A percentile compares a stretch with the other conserved stretches of the same genome.
Conservation (phyloP, 2,113 vertebrate species). For the Ceyx margarethae region DNA sequence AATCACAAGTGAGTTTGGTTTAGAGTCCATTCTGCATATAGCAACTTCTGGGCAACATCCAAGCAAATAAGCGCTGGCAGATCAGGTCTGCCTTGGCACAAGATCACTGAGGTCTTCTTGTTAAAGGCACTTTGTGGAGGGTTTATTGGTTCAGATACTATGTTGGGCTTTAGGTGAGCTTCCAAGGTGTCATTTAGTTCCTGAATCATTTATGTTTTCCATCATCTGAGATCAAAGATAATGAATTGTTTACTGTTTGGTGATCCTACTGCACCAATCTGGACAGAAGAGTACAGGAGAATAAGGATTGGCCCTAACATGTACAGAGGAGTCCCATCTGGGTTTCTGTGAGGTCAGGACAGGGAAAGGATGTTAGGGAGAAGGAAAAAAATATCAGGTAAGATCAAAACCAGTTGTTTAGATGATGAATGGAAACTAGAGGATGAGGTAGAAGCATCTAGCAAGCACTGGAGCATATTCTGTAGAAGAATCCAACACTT, state of each 20-base stretch:
- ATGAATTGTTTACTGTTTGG: background rate
- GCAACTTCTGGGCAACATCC: background rate
- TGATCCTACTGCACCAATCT: background rate
- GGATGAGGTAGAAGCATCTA: background rate
- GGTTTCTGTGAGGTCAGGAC: background rate
- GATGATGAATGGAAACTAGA: background rate
- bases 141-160: background rate
- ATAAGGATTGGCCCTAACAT: background rate
- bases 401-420: background rate
- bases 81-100: background rate
- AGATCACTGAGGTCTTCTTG: background rate
- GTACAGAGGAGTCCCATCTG: background rate
- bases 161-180: background rate
- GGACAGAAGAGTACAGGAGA: background rate
- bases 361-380: background rate
- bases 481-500: background rate
- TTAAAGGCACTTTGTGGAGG: background rate
- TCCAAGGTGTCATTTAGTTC: background rate
- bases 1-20: background rate
- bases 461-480: background rate
- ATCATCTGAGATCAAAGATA: background rate
- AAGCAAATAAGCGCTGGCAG: background rate
- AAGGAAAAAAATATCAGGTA: accelerated
- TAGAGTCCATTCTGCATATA: background rate
- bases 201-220: background rate